Evolutionary conservation across 2,113 vertebrate genomes (phyloP).

Genomic region (Chlorodrepanis virens): DNA sequence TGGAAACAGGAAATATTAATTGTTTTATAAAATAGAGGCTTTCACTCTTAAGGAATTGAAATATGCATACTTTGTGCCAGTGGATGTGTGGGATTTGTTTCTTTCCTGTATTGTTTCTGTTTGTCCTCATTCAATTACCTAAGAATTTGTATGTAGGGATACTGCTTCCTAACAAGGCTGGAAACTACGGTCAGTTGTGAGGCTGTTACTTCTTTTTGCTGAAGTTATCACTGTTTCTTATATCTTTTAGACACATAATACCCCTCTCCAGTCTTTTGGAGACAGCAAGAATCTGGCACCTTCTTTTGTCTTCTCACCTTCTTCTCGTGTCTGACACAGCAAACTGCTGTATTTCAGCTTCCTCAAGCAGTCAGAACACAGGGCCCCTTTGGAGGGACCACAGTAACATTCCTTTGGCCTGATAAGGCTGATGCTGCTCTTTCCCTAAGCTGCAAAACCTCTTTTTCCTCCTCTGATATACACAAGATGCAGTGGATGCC

Average conservation of each 20-base stretch:
- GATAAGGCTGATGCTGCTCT: neutral
- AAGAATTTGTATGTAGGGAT: neutral
- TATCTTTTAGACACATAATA: neutral
- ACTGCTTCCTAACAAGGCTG: neutral
- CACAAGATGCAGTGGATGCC: neutral
- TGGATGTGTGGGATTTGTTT: neutral
- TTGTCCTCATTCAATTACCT: neutral
- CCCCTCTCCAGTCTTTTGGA: neutral
- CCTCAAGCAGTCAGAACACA: rapidly evolving
- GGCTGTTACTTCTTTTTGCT: neutral
- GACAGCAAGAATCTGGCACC: neutral
- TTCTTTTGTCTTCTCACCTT: neutral
- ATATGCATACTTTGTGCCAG: neutral
- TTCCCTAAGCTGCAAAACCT: neutral
- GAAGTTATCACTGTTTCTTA: neutral
- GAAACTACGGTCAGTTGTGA: neutral
- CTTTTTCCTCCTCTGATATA: neutral
- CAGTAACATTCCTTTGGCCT: neutral
- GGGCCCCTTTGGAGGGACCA: neutral
- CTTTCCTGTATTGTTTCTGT: neutral
- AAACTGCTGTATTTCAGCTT: neutral
- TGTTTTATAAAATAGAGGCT: neutral
- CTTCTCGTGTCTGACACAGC: neutral
- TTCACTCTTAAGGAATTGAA: neutral
- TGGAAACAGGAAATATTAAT: neutral